Evolutionary conservation across 1,140 invertebrate species (phyloP).

Genomic region (Temnothorax curvispinosus): DNA sequence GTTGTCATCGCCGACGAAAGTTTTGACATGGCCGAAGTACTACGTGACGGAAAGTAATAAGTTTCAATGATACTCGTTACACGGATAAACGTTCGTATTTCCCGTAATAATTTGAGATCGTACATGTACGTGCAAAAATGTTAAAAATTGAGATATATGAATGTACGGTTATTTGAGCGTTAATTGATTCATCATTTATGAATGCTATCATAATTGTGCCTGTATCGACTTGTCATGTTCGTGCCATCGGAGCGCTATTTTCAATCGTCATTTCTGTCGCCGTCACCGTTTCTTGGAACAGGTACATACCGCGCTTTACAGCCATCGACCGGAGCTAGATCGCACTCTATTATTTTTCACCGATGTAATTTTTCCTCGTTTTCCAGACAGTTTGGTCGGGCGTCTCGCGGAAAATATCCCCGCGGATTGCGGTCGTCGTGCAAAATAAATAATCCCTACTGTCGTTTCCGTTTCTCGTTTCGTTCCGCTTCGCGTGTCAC

Average conservation of each 20-base stretch:
- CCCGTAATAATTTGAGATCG: neutral
- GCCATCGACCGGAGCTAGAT: slow-evolving; percentile 37
- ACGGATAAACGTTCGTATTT: neutral
- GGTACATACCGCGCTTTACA: slow-evolving; percentile 39
- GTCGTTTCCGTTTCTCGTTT: slow-evolving; percentile 76
- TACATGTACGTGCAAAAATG: neutral
- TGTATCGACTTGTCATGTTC: neutral
- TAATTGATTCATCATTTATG: neutral
- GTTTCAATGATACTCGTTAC: neutral
- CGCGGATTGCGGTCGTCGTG: slow-evolving; percentile 77
- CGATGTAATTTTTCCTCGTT: slow-evolving; percentile 83
- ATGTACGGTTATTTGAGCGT: neutral
- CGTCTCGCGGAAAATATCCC: slow-evolving; percentile 75
- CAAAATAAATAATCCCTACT: slow-evolving; percentile 82
- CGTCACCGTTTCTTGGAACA: neutral
- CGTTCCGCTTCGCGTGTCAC: slow-evolving; percentile 70
- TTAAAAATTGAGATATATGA: neutral
- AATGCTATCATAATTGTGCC: neutral
- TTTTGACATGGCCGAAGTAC: neutral
- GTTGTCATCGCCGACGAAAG: neutral
- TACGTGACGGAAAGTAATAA: neutral
- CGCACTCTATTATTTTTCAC: slow-evolving; percentile 78
- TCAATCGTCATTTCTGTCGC: slow-evolving; percentile 20
- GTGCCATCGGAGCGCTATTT: neutral
- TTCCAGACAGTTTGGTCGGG: slow-evolving; percentile 81